Evolutionary conservation across 2,113 vertebrate genomes (phyloP), one percentile per base, ranked within the genome.

Genomic region (Erinaceus europaeus): DNA sequence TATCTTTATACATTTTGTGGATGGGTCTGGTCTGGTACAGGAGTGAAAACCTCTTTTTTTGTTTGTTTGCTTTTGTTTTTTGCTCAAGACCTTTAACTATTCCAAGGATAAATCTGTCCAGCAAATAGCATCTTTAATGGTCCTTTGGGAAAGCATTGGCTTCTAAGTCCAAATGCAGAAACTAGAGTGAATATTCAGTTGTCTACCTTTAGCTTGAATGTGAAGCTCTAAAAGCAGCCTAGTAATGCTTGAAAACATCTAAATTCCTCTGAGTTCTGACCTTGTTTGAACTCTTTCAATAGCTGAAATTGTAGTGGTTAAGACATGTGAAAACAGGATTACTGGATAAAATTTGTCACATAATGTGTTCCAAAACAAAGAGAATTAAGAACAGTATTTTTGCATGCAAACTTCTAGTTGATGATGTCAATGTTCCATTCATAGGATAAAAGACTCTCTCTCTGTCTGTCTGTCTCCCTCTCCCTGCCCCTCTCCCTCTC

Each of bases 341-440:
- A 44, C 44, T 82, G 25, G 29, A 7, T 86, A 48, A 68, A 68
- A 32, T 46, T 38, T 64, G 67, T 87, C 75, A 32, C n/a, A 12
- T 29, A n/a, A 13, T 68, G 14, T 90, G 82, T 76, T 34, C 50
- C 74, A 87, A 65, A 73, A 27, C 67, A 7, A 84, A 27, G 14
- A 21, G 23, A 53, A 52, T 17, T 52, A 52, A 52, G 20, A 52
- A 40, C 27, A 79, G 29, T 12, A 25, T 32, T 61, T 91, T 42
- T 90, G 92, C 64, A 48, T 75, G n/a, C n/a, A 46, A 27, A 44
- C 61, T 86, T 87, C 29, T 86, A 71, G 86, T 75, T 90, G 82
- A 89, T 86, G 84, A 44, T 84, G 86, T 36, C 91, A 87, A 40
- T 96, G 94, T 95, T 84, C 74, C 92, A 93, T 95, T 94, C 80